Conservation (phyloP, 2,113 vertebrate species). For the Myrmecobius fasciatus region DNA sequence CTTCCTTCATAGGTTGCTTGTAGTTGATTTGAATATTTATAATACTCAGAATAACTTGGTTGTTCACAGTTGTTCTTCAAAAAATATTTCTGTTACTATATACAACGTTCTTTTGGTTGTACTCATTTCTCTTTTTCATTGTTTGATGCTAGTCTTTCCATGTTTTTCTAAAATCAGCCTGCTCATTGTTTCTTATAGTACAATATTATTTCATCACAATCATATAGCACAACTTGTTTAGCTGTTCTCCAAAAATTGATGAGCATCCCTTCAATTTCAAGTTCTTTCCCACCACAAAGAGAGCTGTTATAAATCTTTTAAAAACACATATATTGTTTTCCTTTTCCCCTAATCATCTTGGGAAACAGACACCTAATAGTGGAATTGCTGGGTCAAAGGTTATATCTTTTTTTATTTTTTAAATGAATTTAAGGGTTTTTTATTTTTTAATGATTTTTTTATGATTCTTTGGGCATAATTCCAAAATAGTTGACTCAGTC, state of each 20-base stretch:
- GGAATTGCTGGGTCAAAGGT: neutral
- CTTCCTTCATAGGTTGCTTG: neutral
- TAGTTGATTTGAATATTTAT: neutral
- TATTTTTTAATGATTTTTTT: too few relatives aligned
- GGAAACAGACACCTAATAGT: neutral
- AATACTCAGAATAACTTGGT: neutral
- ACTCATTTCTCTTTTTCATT: too few relatives aligned
- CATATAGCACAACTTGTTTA: neutral
- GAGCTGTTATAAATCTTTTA: neutral
- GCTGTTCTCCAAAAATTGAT: neutral
- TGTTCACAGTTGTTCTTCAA: neutral
- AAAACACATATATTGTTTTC: neutral
- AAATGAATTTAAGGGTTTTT: too few relatives aligned
- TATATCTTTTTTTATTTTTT: neutral
- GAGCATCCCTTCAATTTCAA: neutral
- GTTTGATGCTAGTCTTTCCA: too few relatives aligned
- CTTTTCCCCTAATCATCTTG: neutral
- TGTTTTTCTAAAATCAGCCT: too few relatives aligned
- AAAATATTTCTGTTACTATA: neutral
- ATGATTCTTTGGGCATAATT: too few relatives aligned
- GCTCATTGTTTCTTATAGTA: too few relatives aligned
- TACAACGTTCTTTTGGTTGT: neutral
- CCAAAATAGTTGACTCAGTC: too few relatives aligned
- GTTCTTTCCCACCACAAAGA: neutral
- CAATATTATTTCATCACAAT: too few relatives aligned